Base-by-base conservation (phyloP, 2,888 invertebrate species). In the Synergus umbraculus region DNA sequence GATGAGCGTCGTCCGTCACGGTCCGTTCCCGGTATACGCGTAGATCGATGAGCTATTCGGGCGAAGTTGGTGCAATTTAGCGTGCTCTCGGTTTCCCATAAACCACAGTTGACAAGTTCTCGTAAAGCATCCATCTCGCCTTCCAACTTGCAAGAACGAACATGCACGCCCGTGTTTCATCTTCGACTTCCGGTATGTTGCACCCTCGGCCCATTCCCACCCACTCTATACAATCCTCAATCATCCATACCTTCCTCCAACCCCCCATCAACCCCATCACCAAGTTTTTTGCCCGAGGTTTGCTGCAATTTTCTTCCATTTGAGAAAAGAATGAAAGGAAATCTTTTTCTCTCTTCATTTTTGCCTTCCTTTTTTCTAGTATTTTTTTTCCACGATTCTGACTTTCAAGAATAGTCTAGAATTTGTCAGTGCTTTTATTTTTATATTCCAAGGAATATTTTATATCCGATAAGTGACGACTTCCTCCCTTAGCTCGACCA, bases 91-190 rank as follows among this genome's bases (percentile, higher is more conserved):
- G 46, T 80, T 83, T 81, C 80, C 83, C 82, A 85, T 85, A 85
- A 85, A 83, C 81, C 83, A 83, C 81, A 81, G 83, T 83, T 85
- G 85, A 83, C 83, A 83, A 85, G 83, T 85, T 81, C 82, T 82
- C 79, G 82, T 83, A 82, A 79, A 83, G 81, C 83, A 82, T 83
- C 82, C 64, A 77, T 79, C 81, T 79, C 77, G 79, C 29, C 69
- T 37, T 73, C 73, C 49, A 73, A 29, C 37, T n/a, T 73, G 54
- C 73, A 73, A 73, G 54, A 73, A 73, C 54, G 54, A 73, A 73
- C 54, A 73, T 73, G 54, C 73, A 73, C n/a, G 37, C 49, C 54
- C 73, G 54, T 73, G 54, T 73, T 73, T 73, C 73, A 73, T 73
- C 73, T 73, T 54, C 54, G 73, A 73, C 73, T 73, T 73, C 73